These are phyloP conservation scores for Acanthurus leucopareius DNA, from an alignment of 2,797 vertebrate species.

Conservation along the genomic window DNA sequence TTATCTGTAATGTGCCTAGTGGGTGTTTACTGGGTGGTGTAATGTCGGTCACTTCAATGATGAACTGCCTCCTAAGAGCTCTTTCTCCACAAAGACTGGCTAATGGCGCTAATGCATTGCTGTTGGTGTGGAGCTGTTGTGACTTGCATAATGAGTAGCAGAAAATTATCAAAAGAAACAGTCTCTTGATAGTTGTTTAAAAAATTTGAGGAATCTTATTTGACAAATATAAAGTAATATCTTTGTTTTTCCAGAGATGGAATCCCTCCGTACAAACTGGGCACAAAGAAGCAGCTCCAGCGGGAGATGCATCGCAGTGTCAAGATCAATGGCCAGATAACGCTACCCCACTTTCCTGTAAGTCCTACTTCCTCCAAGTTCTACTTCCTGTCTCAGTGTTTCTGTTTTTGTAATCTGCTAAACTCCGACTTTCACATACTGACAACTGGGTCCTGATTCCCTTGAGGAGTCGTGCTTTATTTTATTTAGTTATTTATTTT, in stretches of 20 bases:
- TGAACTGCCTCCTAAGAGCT: constrained; percentile 80
- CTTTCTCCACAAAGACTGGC: constrained; percentile 38
- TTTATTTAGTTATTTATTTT: constrained; percentile 38
- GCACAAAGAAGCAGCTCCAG: constrained; percentile 96
- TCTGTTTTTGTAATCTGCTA: constrained; percentile 52
- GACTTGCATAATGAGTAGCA: constrained; percentile 9
- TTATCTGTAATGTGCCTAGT: constrained; percentile 68
- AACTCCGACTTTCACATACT: constrained; percentile 67
- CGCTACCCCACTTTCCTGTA: constrained; percentile 97
- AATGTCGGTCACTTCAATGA: constrained; percentile 87
- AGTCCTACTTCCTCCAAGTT: constrained; percentile 79
- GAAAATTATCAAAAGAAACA: constrained; percentile 76
- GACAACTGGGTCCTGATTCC: constrained; percentile 74
- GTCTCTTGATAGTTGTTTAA: constrained; percentile 25
- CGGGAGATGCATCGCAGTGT: constrained; percentile 96
- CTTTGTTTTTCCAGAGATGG: constrained; percentile 88
- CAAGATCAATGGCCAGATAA: constrained; percentile 97
- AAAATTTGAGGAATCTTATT: background rate
- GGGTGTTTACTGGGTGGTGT: constrained; percentile 86
- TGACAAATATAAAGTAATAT: constrained; percentile 30
- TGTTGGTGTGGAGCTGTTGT: constrained; percentile 30
- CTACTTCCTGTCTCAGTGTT: constrained; percentile 47
- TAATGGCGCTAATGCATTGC: constrained; percentile 60
- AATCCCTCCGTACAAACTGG: constrained; percentile 93
- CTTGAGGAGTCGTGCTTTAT: constrained; percentile 70